Evolutionary conservation across 2,888 invertebrate species (phyloP), one percentile per base, ranked within the genome.

Genomic region (Seladonia tumulorum): DNA sequence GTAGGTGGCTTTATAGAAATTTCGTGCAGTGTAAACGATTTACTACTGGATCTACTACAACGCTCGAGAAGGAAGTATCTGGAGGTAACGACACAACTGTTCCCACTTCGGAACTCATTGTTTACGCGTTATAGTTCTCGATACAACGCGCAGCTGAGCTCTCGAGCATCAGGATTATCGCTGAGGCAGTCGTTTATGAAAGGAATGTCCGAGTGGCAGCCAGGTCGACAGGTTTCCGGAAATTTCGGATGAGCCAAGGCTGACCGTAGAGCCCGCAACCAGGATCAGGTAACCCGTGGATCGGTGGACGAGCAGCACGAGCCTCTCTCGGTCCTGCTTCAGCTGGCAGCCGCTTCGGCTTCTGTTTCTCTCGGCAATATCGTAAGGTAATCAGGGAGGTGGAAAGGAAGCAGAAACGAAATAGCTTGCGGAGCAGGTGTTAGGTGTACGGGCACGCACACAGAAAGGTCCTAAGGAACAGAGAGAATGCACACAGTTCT

Each of bases 401-500:
- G 49, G 57, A 66, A 66, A 81, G n/a, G 68, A 29, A 39, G 39
- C 71, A 76, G 68, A 70, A 74, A 81, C 25, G 73, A 78, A 81
- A 86, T 83, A 86, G 74, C 79, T 79, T 66, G 60, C 68, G 68
- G 82, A 70, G 90, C 88, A 90, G 88, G 87, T 88, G 90, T 77
- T 89, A 76, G 88, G 79, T 79, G 63, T 78, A 42, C 66, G 84
- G 8, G 29, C 80, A 78, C 81, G 88, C 86, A 87, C 79, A 63
- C 63, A 63, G 29, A 29, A 81, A 88, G 78, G 74, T 78, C 81
- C 76, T 8, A 8, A 81, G 70, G 76, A 81, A 81, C 84, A 81
- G 79, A 82, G 79, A 76, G 81, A 39, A 78, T 57, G 12, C 12
- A 57, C 12, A 57, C 57, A 57, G 85, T 85, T 87, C 88, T 79